Base-by-base conservation (phyloP, 2,113 vertebrate genomes). In the Falco punctatus region DNA sequence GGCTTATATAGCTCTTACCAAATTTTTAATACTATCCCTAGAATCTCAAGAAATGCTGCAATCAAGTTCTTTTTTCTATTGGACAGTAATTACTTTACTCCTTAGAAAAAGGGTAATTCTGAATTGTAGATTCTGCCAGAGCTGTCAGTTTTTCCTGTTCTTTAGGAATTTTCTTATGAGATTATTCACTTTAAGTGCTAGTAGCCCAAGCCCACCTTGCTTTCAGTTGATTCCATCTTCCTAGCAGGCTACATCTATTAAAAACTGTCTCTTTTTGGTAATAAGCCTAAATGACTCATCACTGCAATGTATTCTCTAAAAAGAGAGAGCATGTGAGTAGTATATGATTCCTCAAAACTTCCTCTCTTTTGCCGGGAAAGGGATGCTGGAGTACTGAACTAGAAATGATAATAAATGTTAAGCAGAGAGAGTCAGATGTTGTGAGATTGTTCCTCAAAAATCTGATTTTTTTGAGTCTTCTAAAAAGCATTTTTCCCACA, bases 401-500 rank as follows among this genome's bases (percentile, higher is more conserved):
- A 64, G 17, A 81, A 66, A 81, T 38, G 0, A 28, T 44, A 70
- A 26, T 54, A 62, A 55, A 77, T 57, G 7, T 46, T 77, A 77
- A 64, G 4, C 10, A 81, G 48, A 86, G 13, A 66, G 21, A 71
- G 15, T 86, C 52, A 72, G 40, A 74, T 64, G 11, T 22, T 64
- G 7, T 26, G 22, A 86, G 81, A 40, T 16, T 57, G 8, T 55
- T 87, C 35, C 26, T 65, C 22, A 72, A 55, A 83, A 46, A n/a
- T 42, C 12, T 26, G 17, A 46, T 11, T 8, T 46, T 32, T 86
- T 54, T 51, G 7, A 55, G 3, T 46, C 59, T 74, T 69, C 42
- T 7, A 54, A 71, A 73, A 73, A 21, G 1, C 0, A 13, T 54
- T 11, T 46, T 32, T 5, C 4, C 0, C 4, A 0, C 1, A 6